Percentiles rank a stretch among this genome's conserved stretches.
Conservation (phyloP, 2,797 vertebrate species). For the Prionace glauca region DNA sequence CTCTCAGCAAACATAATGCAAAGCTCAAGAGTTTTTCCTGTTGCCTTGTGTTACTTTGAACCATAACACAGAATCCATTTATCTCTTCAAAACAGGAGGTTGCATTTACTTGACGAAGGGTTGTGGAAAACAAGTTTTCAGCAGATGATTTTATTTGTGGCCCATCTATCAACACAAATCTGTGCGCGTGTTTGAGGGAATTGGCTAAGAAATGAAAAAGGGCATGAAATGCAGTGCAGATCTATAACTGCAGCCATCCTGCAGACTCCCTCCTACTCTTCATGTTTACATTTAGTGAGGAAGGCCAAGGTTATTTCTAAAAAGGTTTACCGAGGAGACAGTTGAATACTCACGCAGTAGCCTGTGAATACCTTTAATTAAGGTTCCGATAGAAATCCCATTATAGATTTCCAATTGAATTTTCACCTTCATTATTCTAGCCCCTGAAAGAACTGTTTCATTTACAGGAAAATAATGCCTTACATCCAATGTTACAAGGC, state of each 20-base stretch:
- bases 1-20: background rate
- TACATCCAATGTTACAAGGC: background rate
- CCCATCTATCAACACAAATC: background rate
- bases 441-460: background rate
- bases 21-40: background rate
- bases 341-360: background rate
- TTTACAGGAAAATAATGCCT: background rate
- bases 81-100: background rate
- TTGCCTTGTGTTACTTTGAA: background rate
- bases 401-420: constrained; percentile 14
- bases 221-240: background rate
- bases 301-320: background rate
- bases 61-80: background rate
- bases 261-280: background rate
- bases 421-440: constrained; percentile 18
- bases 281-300: background rate
- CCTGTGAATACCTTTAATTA: background rate
- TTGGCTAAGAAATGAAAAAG: constrained; percentile 5
- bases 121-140: background rate
- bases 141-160: background rate
- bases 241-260: background rate
- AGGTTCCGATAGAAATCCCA: background rate
- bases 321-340: constrained; percentile 16
- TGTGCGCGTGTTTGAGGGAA: background rate
- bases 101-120: background rate